A percentile compares a stretch with the other conserved stretches of the same genome.
phyloP scores from a whole-genome alignment of 2,888 invertebrate species.

The Scrobipalpa atriplicella region DNA sequence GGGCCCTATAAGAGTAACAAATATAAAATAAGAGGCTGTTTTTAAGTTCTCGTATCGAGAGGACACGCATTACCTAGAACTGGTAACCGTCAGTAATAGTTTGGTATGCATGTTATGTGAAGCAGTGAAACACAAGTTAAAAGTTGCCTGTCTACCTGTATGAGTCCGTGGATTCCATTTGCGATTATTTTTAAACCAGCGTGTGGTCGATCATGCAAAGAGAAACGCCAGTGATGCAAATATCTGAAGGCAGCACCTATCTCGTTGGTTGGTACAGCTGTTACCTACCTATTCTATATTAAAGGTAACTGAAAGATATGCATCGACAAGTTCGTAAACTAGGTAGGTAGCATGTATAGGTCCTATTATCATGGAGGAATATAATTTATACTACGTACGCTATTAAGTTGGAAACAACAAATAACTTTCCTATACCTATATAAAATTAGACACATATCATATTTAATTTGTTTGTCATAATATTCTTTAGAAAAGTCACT shows the following conservation, averaged over 20 bases:
- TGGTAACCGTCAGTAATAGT: conserved; percentile 43
- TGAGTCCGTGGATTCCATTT: conserved; percentile 6
- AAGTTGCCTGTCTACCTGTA: background rate
- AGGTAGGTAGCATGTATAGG: background rate
- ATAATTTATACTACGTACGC: no score
- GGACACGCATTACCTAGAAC: conserved; percentile 50
- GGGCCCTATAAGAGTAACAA: conserved; percentile 42
- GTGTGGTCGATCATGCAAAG: background rate
- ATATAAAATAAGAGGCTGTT: conserved; percentile 50
- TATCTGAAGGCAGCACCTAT: no score
- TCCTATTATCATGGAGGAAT: no score
- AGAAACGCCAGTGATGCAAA: background rate
- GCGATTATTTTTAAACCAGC: conserved; percentile 12
- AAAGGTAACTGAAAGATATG: no score
- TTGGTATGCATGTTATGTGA: conserved; percentile 37
- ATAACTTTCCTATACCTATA: no score
- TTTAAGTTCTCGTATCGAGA: conserved; percentile 53
- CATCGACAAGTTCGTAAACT: no score
- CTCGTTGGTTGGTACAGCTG: no score
- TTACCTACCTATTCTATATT: no score
- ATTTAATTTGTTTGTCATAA: no score
- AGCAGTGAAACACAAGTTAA: conserved; percentile 7
- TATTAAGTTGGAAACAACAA: no score
- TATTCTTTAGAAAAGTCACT: no score
- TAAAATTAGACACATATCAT: no score